Evolutionary conservation across 2,888 invertebrate genomes (phyloP), one percentile per base, ranked within the genome.

Genomic region (Ceramica pisi): DNA sequence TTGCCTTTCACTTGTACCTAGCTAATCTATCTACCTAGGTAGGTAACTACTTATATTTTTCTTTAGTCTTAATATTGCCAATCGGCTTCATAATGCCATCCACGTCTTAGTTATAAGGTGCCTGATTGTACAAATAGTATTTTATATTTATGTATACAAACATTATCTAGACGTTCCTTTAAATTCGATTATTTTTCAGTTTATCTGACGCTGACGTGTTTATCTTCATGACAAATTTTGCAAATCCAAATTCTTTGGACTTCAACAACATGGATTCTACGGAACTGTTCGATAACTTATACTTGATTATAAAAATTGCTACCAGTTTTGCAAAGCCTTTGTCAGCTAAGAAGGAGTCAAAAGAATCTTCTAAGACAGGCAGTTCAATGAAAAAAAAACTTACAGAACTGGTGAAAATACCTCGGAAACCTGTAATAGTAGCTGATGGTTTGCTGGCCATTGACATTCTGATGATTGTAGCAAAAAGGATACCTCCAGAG

Each of bases 121-220:
- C 6, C 6, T 5, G 31, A 6, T 31, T 6, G 31, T 31, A 6
- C 31, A 31, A 31, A 31, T 31, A 31, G 31, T 31, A 4, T 31
- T 31, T 31, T 31, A 31, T 31, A 31, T 31, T 31, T 31, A 6
- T 6, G 31, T 31, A 31, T 5, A 31, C 6, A 31, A 6, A 31
- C 0, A 31, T 31, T 31, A 31, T 4, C 31, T 31, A 31, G 31
- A 31, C 31, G 31, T 31, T 31, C 9, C 10, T 38, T 6, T n/a
- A 19, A 16, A 14, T 12, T 23, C 1, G 12, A 14, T 38, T 9
- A 10, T 19, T 31, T 50, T 82, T 73, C 69, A 82, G 95, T 61
- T 78, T 93, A 89, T 71, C 89, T 86, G 95, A 95, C 81, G 94
- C 92, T 2, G 94, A 95, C 73, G 89, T 95, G 21, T 94, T 94